Evolutionary conservation across 2,797 vertebrate genomes (phyloP).

Genomic region (Mycteria americana): DNA sequence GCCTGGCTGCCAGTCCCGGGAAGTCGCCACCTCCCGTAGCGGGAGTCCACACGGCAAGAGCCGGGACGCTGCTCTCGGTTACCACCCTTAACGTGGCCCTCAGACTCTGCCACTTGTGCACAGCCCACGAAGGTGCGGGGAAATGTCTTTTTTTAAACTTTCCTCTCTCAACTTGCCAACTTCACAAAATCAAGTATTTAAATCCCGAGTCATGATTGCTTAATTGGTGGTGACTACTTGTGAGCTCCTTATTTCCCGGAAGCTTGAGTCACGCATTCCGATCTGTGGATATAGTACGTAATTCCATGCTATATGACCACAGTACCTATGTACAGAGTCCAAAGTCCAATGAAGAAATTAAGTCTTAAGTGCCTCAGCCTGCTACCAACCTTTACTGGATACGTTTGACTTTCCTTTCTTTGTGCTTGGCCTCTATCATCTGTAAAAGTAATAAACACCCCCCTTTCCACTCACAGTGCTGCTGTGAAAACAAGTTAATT

Average conservation of each 20-base stretch:
- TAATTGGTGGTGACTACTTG: neutral
- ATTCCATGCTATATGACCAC: accelerated
- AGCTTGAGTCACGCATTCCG: accelerated
- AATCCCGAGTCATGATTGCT: neutral
- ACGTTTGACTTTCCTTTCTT: neutral
- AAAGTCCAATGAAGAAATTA: accelerated
- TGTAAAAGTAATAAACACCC: neutral
- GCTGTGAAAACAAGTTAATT: neutral
- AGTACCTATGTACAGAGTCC: accelerated
- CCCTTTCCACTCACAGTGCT: neutral
- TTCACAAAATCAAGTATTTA: neutral
- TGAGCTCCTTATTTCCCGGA: neutral
- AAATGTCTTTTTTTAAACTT: neutral
- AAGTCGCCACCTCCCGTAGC: accelerated
- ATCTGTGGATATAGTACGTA: too few relatives aligned
- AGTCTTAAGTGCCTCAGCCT: too few relatives aligned
- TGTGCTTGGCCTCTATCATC: neutral
- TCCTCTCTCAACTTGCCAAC: accelerated
- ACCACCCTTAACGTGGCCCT: accelerated
- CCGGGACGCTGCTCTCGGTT: too few relatives aligned
- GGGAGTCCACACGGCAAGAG: neutral
- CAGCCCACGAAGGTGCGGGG: accelerated
- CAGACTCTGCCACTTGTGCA: accelerated
- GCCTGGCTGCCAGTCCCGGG: neutral
- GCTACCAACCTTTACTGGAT: neutral